These are phyloP conservation scores for Mastacembelus armatus DNA, from an alignment of 2,797 vertebrate genomes.

Conservation along the genomic window DNA sequence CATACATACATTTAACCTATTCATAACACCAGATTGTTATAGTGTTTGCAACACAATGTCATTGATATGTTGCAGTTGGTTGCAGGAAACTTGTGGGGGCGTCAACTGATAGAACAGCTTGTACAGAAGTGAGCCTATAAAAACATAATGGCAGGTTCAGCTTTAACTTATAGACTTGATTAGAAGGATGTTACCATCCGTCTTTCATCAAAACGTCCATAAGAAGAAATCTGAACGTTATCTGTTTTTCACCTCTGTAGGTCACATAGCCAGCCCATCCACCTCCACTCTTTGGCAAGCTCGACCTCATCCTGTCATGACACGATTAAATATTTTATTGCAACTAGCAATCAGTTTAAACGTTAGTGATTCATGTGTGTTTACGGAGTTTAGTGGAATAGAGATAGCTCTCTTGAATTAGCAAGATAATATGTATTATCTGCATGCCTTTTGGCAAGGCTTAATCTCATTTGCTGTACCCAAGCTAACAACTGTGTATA, in stretches of 20 bases:
- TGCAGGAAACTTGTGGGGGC: slow-evolving; percentile 42
- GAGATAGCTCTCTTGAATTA: background rate
- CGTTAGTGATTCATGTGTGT: slow-evolving; percentile 49
- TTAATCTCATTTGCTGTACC: slow-evolving; percentile 1
- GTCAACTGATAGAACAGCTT: slow-evolving; percentile 59
- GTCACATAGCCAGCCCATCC: background rate
- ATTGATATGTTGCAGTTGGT: slow-evolving; percentile 37
- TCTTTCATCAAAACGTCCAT: too few species aligned
- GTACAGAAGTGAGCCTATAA: slow-evolving; percentile 58
- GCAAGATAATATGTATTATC: slow-evolving; percentile 9
- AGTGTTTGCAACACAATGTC: slow-evolving; percentile 18
- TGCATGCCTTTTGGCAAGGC: background rate
- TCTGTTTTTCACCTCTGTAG: background rate
- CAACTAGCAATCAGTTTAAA: slow-evolving; percentile 36
- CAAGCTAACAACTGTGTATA: background rate
- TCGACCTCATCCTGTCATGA: slow-evolving; percentile 53
- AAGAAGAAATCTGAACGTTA: too few species aligned
- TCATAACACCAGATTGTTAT: slow-evolving; percentile 1
- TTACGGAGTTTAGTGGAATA: slow-evolving; percentile 7
- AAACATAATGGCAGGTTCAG: slow-evolving; percentile 69
- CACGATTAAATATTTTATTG: slow-evolving; percentile 58
- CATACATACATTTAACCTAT: background rate
- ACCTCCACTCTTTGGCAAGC: slow-evolving; percentile 31
- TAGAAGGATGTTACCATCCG: too few species aligned
- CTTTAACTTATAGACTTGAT: too few species aligned